These are phyloP conservation scores for Threskiornis aethiopicus DNA, from an alignment of 2,797 vertebrate genomes.

Conservation along the genomic window DNA sequence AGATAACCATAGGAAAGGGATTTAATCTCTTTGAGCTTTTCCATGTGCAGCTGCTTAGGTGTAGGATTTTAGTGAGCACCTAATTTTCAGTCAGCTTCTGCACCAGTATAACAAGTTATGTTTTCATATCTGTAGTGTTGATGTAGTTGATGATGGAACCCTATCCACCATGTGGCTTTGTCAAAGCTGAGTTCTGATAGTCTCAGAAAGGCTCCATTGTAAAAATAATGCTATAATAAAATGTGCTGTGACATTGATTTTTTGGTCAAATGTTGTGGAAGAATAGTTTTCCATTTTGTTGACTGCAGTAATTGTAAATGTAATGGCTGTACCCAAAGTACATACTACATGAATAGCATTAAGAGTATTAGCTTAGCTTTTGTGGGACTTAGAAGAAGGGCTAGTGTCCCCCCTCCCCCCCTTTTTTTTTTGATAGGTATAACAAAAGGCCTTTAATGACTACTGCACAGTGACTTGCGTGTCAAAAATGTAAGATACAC, in stretches of 20 bases:
- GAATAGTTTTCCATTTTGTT: not conserved
- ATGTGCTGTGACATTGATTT: not conserved
- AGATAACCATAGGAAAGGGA: not conserved
- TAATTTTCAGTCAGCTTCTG: not conserved
- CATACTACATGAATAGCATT: not conserved
- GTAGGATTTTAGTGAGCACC: not conserved
- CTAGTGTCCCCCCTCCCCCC: not conserved
- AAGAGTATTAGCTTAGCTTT: not conserved
- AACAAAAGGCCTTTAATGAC: not conserved
- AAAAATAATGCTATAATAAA: not conserved
- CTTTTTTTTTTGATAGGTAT: not conserved
- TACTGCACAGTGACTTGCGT: not conserved
- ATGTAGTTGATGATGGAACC: not conserved
- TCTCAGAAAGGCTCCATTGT: not conserved
- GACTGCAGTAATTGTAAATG: not conserved
- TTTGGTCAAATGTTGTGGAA: not conserved
- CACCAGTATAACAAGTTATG: not conserved
- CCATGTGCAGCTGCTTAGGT: not conserved
- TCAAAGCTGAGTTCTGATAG: not conserved
- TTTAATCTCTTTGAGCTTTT: not conserved
- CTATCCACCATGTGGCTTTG: not conserved
- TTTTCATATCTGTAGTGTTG: not conserved
- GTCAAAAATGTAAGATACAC: conserved; percentile 9
- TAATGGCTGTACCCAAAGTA: not conserved
- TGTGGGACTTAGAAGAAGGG: not conserved